Base-by-base conservation (phyloP, 1,140 invertebrate genomes). In the Zaprionus tsacasi region DNA sequence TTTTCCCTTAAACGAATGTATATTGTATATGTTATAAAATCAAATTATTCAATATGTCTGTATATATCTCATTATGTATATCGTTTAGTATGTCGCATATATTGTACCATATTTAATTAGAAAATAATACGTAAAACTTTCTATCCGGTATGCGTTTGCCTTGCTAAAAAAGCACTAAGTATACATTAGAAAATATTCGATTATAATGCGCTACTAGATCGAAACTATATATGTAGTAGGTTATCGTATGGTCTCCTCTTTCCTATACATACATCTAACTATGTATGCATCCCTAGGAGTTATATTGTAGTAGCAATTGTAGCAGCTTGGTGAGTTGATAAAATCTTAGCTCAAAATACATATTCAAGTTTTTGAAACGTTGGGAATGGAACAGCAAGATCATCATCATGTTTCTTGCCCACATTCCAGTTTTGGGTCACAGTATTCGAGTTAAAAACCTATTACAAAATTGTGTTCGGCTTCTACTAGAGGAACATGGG, bases 21-120 rank as follows among this genome's bases (percentile, higher is more conserved):
- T 87, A 70, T 73, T 70, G 61, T 81, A 76, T 65, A 60, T 79
- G 70, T 82, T 87, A 81, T 76, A 72, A 88, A 88, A 88, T 88
- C 79, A 88, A 80, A 79, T 67, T 76, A 54, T 63, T 75, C 70
- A 60, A 17, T 43, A 54, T 54, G 58, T 50, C 30, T 56, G 25
- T 57, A 66, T 50, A 54, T 78, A 54, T 70, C 40, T 10, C 40
- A 58, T 87, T 64, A 48, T 60, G 43, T 87, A 70, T 57, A 56
- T 66, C 30, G 13, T 56, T 57, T 45, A 45, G 21, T 27, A n/a
- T 55, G 25, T 57, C 40, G 54, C 56, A 38, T 74, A 63, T 76
- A 71, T 21, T 21, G 21, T 79, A 63, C 50, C 72, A 71, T 76
- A 76, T 76, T 63, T 85, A 48, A 67, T 69, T 64, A 52, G 70